phyloP scores from a whole-genome alignment of 35 echinoderm and acorn worm genomes.

The Holothuria glaberrima region DNA sequence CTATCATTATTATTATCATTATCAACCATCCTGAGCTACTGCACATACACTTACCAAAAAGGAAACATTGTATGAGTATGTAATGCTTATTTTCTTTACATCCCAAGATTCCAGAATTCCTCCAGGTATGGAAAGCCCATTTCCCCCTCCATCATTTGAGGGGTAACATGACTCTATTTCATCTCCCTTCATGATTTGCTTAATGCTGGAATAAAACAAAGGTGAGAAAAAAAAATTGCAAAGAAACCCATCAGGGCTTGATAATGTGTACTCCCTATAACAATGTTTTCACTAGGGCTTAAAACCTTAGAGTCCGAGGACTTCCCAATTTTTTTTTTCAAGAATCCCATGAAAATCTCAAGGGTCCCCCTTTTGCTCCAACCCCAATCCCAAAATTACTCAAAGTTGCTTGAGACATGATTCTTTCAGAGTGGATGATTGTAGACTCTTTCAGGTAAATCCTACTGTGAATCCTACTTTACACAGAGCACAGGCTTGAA shows the following conservation, averaged over 20 bases:
- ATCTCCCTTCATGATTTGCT: constrained; percentile 66
- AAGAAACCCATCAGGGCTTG: no score
- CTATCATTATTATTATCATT: no score
- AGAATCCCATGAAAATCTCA: no score
- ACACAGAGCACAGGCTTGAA: not conserved
- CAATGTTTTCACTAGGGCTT: no score
- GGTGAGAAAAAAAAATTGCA: no score
- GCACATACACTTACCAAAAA: constrained; percentile 91
- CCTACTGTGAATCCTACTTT: not conserved
- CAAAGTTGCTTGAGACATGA: constrained; percentile 18
- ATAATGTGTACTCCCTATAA: no score
- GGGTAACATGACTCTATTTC: no score
- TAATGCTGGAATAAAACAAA: constrained; percentile 57
- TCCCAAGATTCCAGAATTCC: not conserved
- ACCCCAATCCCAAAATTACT: not conserved
- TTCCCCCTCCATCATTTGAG: not conserved
- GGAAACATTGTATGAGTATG: constrained; percentile 74
- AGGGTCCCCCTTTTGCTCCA: not conserved
- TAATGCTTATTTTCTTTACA: constrained; percentile 42
- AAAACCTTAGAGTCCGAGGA: no score
- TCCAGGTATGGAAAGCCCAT: not conserved
- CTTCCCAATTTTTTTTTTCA: no score
- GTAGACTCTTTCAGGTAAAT: no score
- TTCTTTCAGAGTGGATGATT: not conserved
- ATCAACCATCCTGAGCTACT: no score